These are phyloP conservation scores for Lanius collurio DNA, from an alignment of 2,113 vertebrate genomes.

Conservation along the genomic window DNA sequence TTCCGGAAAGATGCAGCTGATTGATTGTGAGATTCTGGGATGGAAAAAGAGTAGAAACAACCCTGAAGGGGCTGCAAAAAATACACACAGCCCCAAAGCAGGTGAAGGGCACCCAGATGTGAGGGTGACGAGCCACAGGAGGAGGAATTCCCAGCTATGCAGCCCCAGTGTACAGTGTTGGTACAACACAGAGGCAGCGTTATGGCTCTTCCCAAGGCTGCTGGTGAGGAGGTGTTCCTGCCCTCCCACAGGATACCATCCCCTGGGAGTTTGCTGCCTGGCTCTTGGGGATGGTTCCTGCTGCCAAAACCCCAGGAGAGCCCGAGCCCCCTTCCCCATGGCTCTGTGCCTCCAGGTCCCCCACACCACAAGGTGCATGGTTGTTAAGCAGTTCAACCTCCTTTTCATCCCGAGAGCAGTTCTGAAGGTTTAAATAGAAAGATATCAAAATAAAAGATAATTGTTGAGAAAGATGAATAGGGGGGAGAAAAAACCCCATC, in stretches of 20 bases:
- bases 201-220: background rate
- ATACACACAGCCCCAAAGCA: background rate
- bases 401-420: background rate
- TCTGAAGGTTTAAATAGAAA: constrained; percentile 66
- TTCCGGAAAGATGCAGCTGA: background rate
- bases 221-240: background rate
- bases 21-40: background rate
- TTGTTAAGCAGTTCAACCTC: background rate
- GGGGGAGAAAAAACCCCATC: background rate
- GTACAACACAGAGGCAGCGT: rapidly evolving
- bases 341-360: background rate
- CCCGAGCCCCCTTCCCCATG: background rate
- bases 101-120: background rate
- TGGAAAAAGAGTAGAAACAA: background rate
- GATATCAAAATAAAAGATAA: constrained; percentile 71
- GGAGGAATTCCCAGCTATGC: background rate
- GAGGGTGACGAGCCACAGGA: background rate
- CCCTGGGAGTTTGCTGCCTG: rapidly evolving
- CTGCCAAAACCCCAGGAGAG: background rate
- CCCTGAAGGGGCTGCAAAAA: background rate
- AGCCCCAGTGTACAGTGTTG: rapidly evolving
- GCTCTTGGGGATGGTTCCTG: background rate
- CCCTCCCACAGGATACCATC: background rate
- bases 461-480: constrained; percentile 61
- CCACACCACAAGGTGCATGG: background rate